Evolutionary conservation across 2,797 vertebrate species (phyloP), one percentile per base, ranked within the genome.

Genomic region (Monodelphis domestica): DNA sequence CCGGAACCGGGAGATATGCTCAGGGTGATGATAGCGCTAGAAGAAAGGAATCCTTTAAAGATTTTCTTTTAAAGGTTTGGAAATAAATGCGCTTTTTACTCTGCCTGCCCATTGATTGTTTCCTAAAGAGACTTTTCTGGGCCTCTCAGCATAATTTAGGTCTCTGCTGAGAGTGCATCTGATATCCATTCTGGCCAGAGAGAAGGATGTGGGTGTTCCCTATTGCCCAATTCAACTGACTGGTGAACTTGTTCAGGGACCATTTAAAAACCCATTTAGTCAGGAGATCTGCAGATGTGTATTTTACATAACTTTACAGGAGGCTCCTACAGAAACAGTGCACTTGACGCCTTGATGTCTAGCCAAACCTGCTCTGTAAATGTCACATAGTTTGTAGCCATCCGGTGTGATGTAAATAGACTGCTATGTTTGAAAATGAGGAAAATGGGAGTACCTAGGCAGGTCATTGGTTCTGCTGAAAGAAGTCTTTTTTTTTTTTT

Each of bases 291-390:
- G 93, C 57, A 94, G 90, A 94, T 89, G 92, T 24, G 26, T 51
- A 6, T 54, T 91, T 91, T 92, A 91, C 45, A 53, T 88, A 91
- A 57, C 89, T 87, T 87, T 53, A 38, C 52, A 29, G 33, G 38
- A 12, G 94, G 90, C 94, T 93, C 91, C 14, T 78, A 29, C 53
- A 55, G 95, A 96, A 88, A 95, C 88, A 53, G 5, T 51, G 89
- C 94, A 89, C 93, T 54, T 94, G 97, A 96, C 96, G 97, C 97
- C 97, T 45, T 95, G 97, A 97, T 97, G 97, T 97, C 97, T 97
- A 92, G 96, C 95, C 95, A 51, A 95, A 15, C 52, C 78, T 78
- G 90, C 88, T 93, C 89, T 88, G 70, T 92, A 11, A 2, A 30
- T 52, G 94, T 93, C 88, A 54, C n/a, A 21, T 12, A 12, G 53